Base-by-base conservation (phyloP, 2,888 invertebrate genomes). In the Sphaeridia pumilis region DNA sequence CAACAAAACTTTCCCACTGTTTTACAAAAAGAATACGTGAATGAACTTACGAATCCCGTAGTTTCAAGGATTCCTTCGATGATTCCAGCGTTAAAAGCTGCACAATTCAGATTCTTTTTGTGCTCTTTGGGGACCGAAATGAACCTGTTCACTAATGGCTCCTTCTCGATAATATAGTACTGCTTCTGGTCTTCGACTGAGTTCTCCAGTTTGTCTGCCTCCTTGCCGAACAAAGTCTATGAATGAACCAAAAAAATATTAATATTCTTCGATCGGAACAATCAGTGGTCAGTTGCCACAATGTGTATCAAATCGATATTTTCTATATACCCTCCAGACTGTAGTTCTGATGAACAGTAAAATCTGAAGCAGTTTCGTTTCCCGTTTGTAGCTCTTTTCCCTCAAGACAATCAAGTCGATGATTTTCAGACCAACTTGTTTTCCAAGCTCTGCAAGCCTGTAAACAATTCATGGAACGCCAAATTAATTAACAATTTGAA, bases 161-260 rank as follows among this genome's bases (percentile, higher is more conserved):
- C 97, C 67, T 93, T 93, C 71, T 98, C 98, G 70, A 98, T 97
- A 38, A 99, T 86, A 68, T 97, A 97, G 73, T 97, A 98, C 0
- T 92, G 95, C 60, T 86, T 81, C 68, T 95, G 94, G 74, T 98
- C 95, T 73, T 98, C 97, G 72, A 95, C 97, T 2, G 95, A 93
- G 72, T 95, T 92, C 69, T 98, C 98, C 60, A 98, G 71, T 69
- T 97, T 97, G 69, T 99, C 98, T 28, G 97, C 97, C 74, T 98
- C 98, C 68, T 89, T 87, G 2, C 95, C 95, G 77, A 95, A 98
- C 21, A 99, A 73, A 49, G 86, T 87, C 83, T 87, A 70, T 14
- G n/a, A 46, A 17, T 27, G 5, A 43, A n/a, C n/a, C n/a, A n/a
- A n/a, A n/a, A n/a, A n/a, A n/a, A n/a, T n/a, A n/a, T n/a, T n/a